Conservation (phyloP, 2,888 invertebrate species). For the Tetragonisca angustula region DNA sequence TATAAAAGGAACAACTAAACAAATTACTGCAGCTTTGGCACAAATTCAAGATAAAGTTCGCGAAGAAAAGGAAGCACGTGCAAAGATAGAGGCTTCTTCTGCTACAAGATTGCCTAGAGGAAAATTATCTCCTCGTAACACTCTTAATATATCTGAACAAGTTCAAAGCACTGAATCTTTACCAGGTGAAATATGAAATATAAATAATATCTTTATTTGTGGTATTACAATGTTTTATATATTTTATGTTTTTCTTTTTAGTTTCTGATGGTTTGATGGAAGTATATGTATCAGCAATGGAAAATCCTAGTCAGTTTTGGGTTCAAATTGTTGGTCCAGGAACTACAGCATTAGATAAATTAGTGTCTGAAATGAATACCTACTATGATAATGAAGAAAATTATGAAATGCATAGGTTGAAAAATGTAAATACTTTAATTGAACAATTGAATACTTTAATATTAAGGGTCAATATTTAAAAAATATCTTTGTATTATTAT, state of each 20-base stretch:
- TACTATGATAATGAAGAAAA: conserved; percentile 90
- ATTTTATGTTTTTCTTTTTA: conserved; percentile 17
- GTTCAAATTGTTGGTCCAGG: conserved; percentile 92
- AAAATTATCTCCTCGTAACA: conserved; percentile 67
- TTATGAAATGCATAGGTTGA: conserved; percentile 85
- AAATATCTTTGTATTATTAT: neutral
- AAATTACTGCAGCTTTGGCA: conserved; percentile 90
- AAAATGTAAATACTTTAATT: conserved; percentile 75
- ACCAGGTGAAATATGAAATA: conserved; percentile 50
- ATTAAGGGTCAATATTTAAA: neutral
- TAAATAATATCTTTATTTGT: neutral
- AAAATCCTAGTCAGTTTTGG: conserved; percentile 93
- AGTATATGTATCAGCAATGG: conserved; percentile 94
- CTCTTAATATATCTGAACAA: conserved; percentile 43
- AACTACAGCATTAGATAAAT: conserved; percentile 90
- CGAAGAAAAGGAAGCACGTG: conserved; percentile 74
- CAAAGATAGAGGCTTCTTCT: conserved; percentile 64
- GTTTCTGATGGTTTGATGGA: conserved; percentile 87
- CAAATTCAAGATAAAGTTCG: conserved; percentile 90
- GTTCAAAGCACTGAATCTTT: conserved; percentile 29
- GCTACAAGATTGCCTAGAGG: conserved; percentile 67
- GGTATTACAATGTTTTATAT: neutral
- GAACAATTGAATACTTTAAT: neutral
- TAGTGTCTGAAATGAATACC: conserved; percentile 93
- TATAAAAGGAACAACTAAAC: conserved; percentile 89